Conservation (phyloP, 2,888 invertebrate species). For the Orthosia incerta region DNA sequence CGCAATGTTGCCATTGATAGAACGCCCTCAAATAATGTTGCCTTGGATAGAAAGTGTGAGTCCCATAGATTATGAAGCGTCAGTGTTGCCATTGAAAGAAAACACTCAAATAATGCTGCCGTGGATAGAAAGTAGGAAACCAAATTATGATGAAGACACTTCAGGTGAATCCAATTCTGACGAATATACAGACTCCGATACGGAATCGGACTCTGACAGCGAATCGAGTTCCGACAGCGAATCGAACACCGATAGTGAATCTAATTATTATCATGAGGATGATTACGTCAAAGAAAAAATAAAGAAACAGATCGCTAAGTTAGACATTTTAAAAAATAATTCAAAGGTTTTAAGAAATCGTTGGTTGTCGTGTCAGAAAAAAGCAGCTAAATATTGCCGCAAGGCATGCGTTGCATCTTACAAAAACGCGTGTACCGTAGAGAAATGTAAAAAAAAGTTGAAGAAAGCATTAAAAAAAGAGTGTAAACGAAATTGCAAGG, state of each 20-base stretch:
- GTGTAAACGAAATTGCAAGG: conserved; percentile 73
- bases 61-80: not conserved
- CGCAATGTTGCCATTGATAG: conserved; percentile 11
- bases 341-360: conserved; percentile 23
- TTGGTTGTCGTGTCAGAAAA: conserved; percentile 42
- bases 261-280: conserved; percentile 39
- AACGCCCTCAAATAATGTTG: conserved; percentile 25
- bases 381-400: conserved; percentile 27
- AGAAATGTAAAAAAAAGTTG: conserved; percentile 7
- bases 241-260: conserved; percentile 30
- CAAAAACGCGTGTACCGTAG: conserved; percentile 25
- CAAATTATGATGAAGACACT: conserved; percentile 12
- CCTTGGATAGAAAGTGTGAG: conserved; percentile 7
- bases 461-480: conserved; percentile 63
- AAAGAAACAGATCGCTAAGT: not conserved
- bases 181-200: conserved; percentile 29
- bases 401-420: conserved; percentile 25
- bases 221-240: conserved; percentile 15
- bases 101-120: conserved; percentile 24
- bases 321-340: not conserved
- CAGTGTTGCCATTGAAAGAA: conserved; percentile 16
- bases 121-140: not conserved
- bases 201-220: conserved; percentile 26
- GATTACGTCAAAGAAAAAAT: conserved; percentile 22
- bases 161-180: conserved; percentile 50